Conservation (phyloP, 2,797 vertebrate genomes). For the Odontamblyopus lacepedii region DNA sequence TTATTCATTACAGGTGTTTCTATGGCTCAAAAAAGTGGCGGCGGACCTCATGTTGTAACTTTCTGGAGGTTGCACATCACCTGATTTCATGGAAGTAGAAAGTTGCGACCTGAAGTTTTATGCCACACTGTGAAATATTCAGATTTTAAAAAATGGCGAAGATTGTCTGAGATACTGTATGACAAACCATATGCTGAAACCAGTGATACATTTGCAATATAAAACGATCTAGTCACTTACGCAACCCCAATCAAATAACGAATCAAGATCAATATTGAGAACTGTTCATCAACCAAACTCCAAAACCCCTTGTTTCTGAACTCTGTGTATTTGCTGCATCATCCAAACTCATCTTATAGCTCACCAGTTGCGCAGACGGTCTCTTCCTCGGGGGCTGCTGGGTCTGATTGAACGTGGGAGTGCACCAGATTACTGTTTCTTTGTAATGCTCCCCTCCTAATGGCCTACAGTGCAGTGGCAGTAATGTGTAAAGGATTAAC, state of each 20-base stretch:
- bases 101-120: too few relatives aligned
- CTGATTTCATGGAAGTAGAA: too few relatives aligned
- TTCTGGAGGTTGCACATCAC: too few relatives aligned
- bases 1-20: too few relatives aligned
- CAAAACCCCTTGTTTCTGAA: background rate
- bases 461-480: slow-evolving; percentile 65
- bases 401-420: slow-evolving; percentile 49
- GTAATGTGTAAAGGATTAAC: slow-evolving; percentile 75
- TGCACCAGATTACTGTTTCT: slow-evolving; percentile 59
- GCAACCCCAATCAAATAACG: background rate
- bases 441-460: slow-evolving; percentile 64
- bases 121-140: too few relatives aligned
- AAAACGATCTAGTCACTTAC: background rate
- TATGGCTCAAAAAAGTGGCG: too few relatives aligned
- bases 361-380: slow-evolving; percentile 11
- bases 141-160: too few relatives aligned
- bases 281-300: background rate
- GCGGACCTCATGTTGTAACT: too few relatives aligned
- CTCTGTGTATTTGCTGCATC: background rate
- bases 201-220: too few relatives aligned
- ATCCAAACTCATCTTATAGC: slow-evolving; percentile 15
- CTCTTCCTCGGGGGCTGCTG: slow-evolving; percentile 44
- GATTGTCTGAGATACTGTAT: too few relatives aligned
- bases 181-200: too few relatives aligned
- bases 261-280: background rate